Evolutionary conservation across 1,140 invertebrate genomes (phyloP).

Genomic region (Potamilus streckersoni): DNA sequence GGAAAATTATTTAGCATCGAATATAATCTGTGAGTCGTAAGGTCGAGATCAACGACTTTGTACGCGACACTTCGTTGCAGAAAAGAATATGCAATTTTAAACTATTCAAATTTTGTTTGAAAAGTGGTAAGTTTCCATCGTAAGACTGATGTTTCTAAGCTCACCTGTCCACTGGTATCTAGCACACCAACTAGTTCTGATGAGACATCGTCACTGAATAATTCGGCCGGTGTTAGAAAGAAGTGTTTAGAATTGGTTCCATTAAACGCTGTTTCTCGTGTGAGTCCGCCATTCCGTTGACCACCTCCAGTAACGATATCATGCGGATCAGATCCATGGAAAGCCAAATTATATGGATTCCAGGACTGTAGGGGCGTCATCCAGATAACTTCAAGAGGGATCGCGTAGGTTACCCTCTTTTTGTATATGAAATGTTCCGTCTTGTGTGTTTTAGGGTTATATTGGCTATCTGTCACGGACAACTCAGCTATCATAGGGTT

Average conservation of each 20-base stretch:
- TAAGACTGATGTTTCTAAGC: too few species aligned
- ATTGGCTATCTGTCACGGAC: conserved; percentile 13
- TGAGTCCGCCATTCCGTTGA: conserved; percentile 36
- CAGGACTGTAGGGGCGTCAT: conserved; percentile 49
- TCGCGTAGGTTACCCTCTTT: conserved; percentile 46
- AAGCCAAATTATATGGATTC: conserved; percentile 51
- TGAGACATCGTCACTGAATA: conserved; percentile 36
- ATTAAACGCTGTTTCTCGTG: conserved; percentile 42
- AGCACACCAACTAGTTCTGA: conserved; percentile 32
- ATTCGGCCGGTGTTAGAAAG: conserved; percentile 45
- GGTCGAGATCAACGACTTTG: too few species aligned
- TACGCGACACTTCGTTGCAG: too few species aligned
- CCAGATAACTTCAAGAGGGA: conserved; percentile 56
- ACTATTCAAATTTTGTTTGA: too few species aligned
- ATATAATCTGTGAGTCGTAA: too few species aligned
- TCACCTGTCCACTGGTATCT: conserved; percentile 34
- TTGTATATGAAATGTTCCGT: conserved; percentile 18
- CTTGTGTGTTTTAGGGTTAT: conserved; percentile 10
- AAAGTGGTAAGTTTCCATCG: too few species aligned
- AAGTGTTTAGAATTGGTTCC: conserved; percentile 36
- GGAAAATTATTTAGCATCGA: too few species aligned
- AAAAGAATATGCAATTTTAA: too few species aligned
- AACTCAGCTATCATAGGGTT: conserved; percentile 37
- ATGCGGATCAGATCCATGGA: conserved; percentile 8
- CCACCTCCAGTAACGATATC: conserved; percentile 1